phyloP scores from a whole-genome alignment of 2,888 invertebrate genomes.

The Drosophila heteroneura region DNA sequence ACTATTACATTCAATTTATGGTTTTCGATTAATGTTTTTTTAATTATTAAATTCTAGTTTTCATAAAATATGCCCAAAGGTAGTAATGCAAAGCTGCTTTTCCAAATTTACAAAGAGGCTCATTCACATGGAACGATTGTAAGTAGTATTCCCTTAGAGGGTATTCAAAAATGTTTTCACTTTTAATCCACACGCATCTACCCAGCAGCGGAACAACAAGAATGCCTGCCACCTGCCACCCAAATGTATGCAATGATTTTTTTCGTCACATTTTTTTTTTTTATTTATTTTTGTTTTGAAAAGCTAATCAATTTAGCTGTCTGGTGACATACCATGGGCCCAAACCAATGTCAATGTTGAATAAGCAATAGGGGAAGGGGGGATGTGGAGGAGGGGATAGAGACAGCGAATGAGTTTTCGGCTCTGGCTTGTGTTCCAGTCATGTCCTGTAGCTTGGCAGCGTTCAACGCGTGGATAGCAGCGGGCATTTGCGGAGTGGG shows the following conservation, averaged over 20 bases:
- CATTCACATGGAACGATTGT: background rate
- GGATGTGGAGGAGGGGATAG: background rate
- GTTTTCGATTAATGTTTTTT: background rate
- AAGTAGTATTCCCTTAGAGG: background rate
- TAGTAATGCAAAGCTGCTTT: background rate
- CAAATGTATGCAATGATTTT: slow-evolving; percentile 73
- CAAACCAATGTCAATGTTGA: slow-evolving; percentile 49
- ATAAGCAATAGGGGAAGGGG: background rate
- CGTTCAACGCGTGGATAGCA: background rate
- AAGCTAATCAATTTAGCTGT: slow-evolving; percentile 81
- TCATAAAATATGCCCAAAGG: background rate
- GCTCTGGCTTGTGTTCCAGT: slow-evolving; percentile 28
- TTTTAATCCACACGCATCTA: slow-evolving; percentile 28
- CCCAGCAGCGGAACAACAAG: background rate
- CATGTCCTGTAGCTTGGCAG: background rate
- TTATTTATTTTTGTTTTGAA: slow-evolving; percentile 23
- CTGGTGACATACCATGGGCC: slow-evolving; percentile 67
- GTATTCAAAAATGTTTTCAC: slow-evolving; percentile 47
- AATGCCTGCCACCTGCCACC: slow-evolving; percentile 25
- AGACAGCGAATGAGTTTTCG: slow-evolving; percentile 5
- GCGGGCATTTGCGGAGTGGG: background rate
- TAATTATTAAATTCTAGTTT: background rate
- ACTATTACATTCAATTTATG: background rate
- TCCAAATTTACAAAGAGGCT: background rate
- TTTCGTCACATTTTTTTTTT: slow-evolving; percentile 3